A percentile compares a stretch with the other conserved stretches of the same genome.
Conservation (phyloP, 2,888 invertebrate genomes). For the Eristalis arbustorum region DNA sequence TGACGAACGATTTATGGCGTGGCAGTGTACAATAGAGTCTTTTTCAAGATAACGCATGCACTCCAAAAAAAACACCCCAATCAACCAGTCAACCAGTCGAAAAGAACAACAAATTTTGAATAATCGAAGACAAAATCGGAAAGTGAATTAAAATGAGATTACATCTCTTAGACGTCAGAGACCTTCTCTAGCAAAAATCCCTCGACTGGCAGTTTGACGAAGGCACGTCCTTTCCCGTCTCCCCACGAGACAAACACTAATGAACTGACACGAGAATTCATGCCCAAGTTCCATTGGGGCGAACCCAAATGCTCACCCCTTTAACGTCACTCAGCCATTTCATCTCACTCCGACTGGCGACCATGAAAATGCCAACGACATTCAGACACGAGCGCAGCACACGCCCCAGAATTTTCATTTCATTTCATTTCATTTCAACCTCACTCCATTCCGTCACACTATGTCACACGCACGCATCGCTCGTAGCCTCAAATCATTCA, state of each 20-base stretch:
- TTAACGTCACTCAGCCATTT: not conserved
- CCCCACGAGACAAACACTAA: not conserved
- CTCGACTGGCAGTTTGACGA: not conserved
- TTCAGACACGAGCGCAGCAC: not conserved
- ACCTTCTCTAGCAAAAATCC: not conserved
- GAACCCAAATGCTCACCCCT: not conserved
- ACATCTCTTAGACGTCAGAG: not conserved
- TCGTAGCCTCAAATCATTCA: not conserved
- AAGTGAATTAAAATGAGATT: not conserved
- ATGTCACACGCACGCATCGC: not conserved
- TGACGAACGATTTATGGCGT: too few species aligned
- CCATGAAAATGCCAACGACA: not conserved
- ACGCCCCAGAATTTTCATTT: not conserved
- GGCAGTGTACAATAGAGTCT: too few species aligned
- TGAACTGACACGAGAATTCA: not conserved
- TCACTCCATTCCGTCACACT: not conserved
- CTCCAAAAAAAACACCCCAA: too few species aligned
- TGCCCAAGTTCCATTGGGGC: not conserved
- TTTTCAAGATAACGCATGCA: too few species aligned
- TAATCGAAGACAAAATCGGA: not conserved
- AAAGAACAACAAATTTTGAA: not conserved
- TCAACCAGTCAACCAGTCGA: too few species aligned
- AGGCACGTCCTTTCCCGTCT: not conserved
- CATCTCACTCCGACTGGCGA: not conserved
- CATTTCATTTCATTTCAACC: not conserved